A percentile compares a stretch with the other conserved stretches of the same genome.
phyloP scores from a whole-genome alignment of 2,797 vertebrate genomes.

The Percopsis omiscomaycus region DNA sequence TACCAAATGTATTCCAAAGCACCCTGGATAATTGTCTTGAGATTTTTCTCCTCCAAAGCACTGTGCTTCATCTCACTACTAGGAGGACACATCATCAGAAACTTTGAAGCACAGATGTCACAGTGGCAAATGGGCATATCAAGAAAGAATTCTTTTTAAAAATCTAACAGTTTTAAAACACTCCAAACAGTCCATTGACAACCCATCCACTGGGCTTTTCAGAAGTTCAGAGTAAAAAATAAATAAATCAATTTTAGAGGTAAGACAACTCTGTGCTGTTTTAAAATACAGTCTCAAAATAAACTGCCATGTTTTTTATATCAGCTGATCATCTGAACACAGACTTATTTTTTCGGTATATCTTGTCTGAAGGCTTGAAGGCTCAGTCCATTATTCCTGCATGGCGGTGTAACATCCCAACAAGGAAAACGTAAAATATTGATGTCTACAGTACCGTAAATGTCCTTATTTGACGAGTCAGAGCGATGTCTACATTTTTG shows the following conservation, averaged over 20 bases:
- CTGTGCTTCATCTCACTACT: slow-evolving; percentile 70
- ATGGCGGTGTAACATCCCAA: no score
- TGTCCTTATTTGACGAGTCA: no score
- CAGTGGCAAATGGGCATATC: slow-evolving; percentile 18
- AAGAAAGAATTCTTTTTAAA: slow-evolving; percentile 28
- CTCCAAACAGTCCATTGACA: slow-evolving; percentile 38
- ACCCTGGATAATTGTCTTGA: slow-evolving; percentile 70
- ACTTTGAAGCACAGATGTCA: slow-evolving; percentile 60
- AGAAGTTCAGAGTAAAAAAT: slow-evolving; percentile 26
- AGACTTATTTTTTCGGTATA: neutral
- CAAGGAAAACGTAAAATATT: no score
- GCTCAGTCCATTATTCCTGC: slow-evolving; percentile 2
- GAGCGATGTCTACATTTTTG: no score
- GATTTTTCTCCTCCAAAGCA: slow-evolving; percentile 63
- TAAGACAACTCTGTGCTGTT: neutral
- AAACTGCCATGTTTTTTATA: neutral
- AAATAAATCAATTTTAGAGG: neutral
- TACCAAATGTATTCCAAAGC: slow-evolving; percentile 79
- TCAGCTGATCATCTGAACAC: neutral
- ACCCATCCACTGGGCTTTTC: slow-evolving; percentile 43
- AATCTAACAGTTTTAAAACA: slow-evolving; percentile 40
- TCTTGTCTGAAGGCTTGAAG: neutral
- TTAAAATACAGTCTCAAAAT: neutral
- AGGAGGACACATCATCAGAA: slow-evolving; percentile 62
- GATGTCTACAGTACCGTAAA: no score